phyloP scores from a whole-genome alignment of 1,140 invertebrate genomes.

The Drosophila tropicalis region DNA sequence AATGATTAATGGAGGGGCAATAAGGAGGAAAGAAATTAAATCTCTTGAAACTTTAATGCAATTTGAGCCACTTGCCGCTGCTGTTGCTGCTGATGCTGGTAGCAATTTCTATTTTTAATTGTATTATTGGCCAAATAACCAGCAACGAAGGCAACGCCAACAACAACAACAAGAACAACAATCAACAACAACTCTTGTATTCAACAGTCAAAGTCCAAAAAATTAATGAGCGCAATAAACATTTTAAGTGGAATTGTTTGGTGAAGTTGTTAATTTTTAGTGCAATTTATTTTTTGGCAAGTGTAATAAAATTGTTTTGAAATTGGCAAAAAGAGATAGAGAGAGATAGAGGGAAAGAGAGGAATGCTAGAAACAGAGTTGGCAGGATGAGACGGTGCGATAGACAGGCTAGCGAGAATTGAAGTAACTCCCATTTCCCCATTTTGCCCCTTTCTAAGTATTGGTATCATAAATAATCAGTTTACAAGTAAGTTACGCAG shows the following conservation, averaged over 20 bases:
- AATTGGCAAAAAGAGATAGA: constrained; percentile 50
- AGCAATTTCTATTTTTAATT: constrained; percentile 46
- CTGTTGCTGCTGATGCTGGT: constrained; percentile 18
- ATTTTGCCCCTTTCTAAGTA: constrained; percentile 4
- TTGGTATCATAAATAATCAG: constrained; percentile 77
- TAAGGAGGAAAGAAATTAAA: constrained; percentile 13
- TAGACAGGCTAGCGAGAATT: no score
- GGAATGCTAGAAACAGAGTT: background rate
- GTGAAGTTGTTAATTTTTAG: constrained; percentile 81
- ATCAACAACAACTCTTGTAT: constrained; percentile 44
- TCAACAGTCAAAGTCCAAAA: constrained; percentile 69
- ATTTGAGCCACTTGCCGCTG: constrained; percentile 43
- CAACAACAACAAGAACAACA: constrained; percentile 34
- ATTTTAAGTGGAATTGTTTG: constrained; percentile 82
- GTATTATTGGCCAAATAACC: constrained; percentile 38
- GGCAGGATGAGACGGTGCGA: background rate
- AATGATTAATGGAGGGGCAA: constrained; percentile 21
- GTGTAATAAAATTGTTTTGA: constrained; percentile 71
- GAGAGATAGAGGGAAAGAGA: background rate
- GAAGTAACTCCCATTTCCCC: no score
- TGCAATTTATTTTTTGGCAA: constrained; percentile 78
- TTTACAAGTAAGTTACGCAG: constrained; percentile 80
- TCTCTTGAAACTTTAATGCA: constrained; percentile 75
- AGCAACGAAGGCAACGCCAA: constrained; percentile 19
- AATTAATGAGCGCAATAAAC: constrained; percentile 82